Evolutionary conservation across 2,797 vertebrate species (phyloP), one percentile per base, ranked within the genome.

Genomic region (Galagoides demidoff): DNA sequence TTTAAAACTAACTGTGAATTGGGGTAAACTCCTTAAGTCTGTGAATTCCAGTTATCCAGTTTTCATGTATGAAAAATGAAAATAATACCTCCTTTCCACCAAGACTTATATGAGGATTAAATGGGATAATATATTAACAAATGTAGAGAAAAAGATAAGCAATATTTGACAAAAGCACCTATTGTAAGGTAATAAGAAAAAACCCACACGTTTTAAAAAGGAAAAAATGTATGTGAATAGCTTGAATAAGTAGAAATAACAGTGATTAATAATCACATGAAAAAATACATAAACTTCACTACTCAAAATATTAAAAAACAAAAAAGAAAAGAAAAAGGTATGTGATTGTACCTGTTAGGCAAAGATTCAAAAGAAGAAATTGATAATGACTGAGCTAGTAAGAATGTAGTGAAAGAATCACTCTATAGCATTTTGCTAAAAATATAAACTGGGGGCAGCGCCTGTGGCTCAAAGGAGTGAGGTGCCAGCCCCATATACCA

Each of bases 161-260:
- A 59, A 84, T 83, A 90, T 31, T 59, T 85, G 79, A 64, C 37
- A 78, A 84, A 94, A 89, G 7, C n/a, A 70, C 6, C 27, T 31
- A 77, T 12, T 22, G 39, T 23, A 77, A 59, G 59, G 37, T 71
- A 31, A 52, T 52, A 71, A 64, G 79, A 79, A 61, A 78, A 37
- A 63, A 31, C 49, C 57, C 25, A 2, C 27, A 70, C 52, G 16
- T 49, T 70, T 78, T 63, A 17, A 61, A 94, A 90, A 78, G 63
- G 43, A 31, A 14, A 68, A 77, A 85, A 43, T 68, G 14, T 52
- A 61, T 77, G 14, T 94, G 39, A 94, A 31, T 11, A 45, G 31
- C 71, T 78, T 89, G n/a, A 61, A 78, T 37, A 94, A n/a, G 11
- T 63, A 84, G 39, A 94, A 77, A 94, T 39, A 85, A 61, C 7